These are phyloP conservation scores for Trichonephila clavipes DNA, from an alignment of 1,140 invertebrate species.

Conservation along the genomic window DNA sequence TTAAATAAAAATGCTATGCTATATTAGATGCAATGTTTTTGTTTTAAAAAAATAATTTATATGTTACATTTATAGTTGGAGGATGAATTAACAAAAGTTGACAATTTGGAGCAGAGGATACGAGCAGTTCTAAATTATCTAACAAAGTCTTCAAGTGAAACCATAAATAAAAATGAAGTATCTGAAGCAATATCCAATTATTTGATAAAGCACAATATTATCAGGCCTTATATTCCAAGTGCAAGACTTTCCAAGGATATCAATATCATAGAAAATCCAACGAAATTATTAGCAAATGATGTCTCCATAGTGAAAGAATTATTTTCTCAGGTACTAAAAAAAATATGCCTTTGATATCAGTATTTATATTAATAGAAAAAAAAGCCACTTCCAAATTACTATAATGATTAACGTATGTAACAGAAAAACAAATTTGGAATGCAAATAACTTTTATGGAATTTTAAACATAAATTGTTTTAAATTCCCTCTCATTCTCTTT, in stretches of 20 bases:
- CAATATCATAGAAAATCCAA: slow-evolving; percentile 12
- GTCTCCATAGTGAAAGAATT: neutral
- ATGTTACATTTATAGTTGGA: neutral
- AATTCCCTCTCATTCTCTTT: too few species aligned
- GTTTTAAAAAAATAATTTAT: too few species aligned
- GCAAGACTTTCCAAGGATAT: slow-evolving; percentile 1
- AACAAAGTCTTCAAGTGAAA: neutral
- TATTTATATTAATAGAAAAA: too few species aligned
- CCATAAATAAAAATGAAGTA: neutral
- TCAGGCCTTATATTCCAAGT: neutral
- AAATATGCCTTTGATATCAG: too few species aligned
- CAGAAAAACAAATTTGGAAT: too few species aligned
- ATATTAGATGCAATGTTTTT: too few species aligned
- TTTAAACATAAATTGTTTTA: too few species aligned
- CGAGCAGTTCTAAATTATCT: neutral
- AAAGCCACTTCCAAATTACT: too few species aligned
- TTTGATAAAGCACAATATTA: neutral
- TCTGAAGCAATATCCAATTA: neutral
- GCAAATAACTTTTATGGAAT: too few species aligned
- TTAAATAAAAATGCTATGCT: too few species aligned
- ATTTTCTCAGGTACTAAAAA: neutral
- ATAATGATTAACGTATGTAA: too few species aligned
- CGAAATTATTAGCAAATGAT: slow-evolving; percentile 24
- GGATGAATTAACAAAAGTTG: neutral
- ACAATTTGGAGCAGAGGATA: slow-evolving; percentile 6